Base-by-base conservation (phyloP, 2,113 vertebrate species). In the Dromiciops gliroides region DNA sequence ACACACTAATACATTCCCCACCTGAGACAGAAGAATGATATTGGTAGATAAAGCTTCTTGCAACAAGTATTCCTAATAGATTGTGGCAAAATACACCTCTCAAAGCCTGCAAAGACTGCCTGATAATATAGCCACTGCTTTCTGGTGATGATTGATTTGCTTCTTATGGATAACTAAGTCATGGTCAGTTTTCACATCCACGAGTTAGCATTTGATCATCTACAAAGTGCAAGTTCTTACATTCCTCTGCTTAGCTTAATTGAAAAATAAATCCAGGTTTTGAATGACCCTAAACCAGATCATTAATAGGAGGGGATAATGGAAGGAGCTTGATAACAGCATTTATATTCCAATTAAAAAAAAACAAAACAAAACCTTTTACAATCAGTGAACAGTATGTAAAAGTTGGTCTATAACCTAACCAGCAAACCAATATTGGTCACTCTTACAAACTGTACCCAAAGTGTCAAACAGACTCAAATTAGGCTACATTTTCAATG, bases 281-380 rank as follows among this genome's bases (percentile, higher is more conserved):
- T 93, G 60, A 97, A 95, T 95, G 97, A 95, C 37, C 88, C 83
- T 91, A 93, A 95, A 96, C 94, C 89, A 93, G 92, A 96, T 95
- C 93, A 96, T 91, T 96, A 96, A 95, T 94, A 52, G 37, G 19
- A 67, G 94, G 60, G 14, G 48, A 49, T 56, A 94, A 48, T 31
- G 67, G 92, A 48, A 96, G 19, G 95, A 44, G 95, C 88, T 89
- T 94, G 56, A 95, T 97, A 92, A 50, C 49, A 95, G 83, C 14
- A 51, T 96, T 97, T 95, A 90, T 94, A 96, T 96, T 94, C 91
- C 53, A 91, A 90, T 95, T 97, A 92, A 3, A 95, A 90, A 67
- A 95, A 92, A 3, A 95, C n/a, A n/a, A n/a, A n/a, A n/a, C n/a
- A n/a, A 89, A 52, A 95, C 95, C 96, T 50, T 97, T 96, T 97